Evolutionary conservation across 1,140 invertebrate genomes (phyloP).

Genomic region (Harpegnathos saltator): DNA sequence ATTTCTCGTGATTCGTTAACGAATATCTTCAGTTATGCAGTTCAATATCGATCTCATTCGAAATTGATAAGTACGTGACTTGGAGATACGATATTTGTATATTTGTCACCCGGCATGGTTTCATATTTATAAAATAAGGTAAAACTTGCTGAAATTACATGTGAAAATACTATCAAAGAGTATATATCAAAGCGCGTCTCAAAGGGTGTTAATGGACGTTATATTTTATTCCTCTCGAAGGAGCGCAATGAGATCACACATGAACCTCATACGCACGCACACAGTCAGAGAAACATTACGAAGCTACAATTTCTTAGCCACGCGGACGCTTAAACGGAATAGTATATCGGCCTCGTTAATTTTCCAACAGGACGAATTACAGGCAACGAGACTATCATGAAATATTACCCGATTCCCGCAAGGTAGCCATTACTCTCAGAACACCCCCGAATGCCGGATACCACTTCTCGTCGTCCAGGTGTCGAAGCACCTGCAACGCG

Average conservation of each 20-base stretch:
- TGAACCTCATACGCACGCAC: not conserved
- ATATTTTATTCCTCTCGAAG: conserved; percentile 27
- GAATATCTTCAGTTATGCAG: not conserved
- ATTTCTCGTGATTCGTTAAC: not conserved
- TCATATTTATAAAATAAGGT: conserved; percentile 1
- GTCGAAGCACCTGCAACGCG: conserved; percentile 84
- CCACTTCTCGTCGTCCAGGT: conserved; percentile 87
- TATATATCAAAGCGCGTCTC: not conserved
- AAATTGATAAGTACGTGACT: no score
- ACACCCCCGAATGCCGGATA: conserved; percentile 88
- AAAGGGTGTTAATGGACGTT: conserved; percentile 32
- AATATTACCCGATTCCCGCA: conserved; percentile 83
- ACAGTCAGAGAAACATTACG: conserved; percentile 35
- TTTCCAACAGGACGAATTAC: conserved; percentile 37
- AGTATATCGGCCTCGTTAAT: conserved; percentile 42
- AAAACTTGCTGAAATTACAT: not conserved
- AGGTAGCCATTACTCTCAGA: conserved; percentile 86
- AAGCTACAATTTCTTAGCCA: conserved; percentile 35
- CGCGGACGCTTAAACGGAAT: conserved; percentile 43
- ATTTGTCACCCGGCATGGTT: not conserved
- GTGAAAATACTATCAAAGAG: not conserved
- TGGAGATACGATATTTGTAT: not conserved
- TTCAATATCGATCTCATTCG: not conserved
- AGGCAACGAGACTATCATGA: conserved; percentile 31
- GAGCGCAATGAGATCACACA: not conserved